phyloP scores from a whole-genome alignment of 2,797 vertebrate genomes.

The Poliocrania exsul region DNA sequence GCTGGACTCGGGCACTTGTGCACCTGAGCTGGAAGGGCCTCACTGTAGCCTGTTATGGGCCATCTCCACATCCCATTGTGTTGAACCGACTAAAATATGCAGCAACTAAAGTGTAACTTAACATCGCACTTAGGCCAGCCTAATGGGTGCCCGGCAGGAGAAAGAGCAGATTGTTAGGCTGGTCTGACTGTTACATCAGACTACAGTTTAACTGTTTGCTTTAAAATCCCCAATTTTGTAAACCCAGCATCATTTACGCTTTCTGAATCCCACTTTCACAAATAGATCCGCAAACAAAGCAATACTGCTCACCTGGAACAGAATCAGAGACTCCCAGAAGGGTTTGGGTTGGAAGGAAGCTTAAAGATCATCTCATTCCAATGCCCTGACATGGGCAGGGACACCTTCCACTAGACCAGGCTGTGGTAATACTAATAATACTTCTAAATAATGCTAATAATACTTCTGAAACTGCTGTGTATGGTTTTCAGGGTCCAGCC shows the following conservation, averaged over 20 bases:
- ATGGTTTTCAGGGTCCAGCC: background rate
- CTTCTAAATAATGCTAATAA: background rate
- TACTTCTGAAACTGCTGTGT: background rate
- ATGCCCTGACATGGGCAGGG: background rate
- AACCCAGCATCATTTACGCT: background rate
- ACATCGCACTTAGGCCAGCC: background rate
- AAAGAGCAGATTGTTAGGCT: background rate
- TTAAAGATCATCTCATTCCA: background rate
- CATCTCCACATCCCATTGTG: background rate
- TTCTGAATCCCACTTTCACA: background rate
- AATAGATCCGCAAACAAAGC: background rate
- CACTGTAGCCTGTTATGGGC: background rate
- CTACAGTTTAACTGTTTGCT: background rate
- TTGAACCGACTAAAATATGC: background rate
- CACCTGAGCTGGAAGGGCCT: background rate
- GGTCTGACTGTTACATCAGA: background rate
- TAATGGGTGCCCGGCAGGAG: background rate
- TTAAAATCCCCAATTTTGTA: background rate
- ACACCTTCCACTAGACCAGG: background rate
- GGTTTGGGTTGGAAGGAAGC: background rate
- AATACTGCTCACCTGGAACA: rapidly evolving
- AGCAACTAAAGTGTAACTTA: background rate
- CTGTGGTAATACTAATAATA: background rate
- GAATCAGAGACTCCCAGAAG: rapidly evolving
- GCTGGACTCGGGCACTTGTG: background rate